Evolutionary conservation across 2,113 vertebrate genomes (phyloP).

Genomic region (Nerophis ophidion): DNA sequence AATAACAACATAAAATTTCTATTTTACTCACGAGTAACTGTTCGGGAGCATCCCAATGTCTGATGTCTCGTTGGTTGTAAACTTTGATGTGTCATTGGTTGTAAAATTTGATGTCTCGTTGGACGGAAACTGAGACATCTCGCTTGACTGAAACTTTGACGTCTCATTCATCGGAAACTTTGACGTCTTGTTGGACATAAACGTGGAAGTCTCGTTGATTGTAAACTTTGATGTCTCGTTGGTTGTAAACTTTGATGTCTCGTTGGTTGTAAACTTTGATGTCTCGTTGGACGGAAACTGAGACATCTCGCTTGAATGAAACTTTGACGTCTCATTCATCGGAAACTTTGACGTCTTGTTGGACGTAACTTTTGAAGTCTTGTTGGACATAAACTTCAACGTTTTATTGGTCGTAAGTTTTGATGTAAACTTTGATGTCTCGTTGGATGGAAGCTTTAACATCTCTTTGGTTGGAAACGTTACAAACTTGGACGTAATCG

Average conservation of each 20-base stretch:
- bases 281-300: background rate
- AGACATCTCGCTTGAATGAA: background rate
- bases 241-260: background rate
- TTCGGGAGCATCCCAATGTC: too few relatives aligned
- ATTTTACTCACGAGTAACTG: too few relatives aligned
- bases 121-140: background rate
- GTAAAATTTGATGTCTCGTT: background rate
- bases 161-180: too few relatives aligned
- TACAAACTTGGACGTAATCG: too few relatives aligned
- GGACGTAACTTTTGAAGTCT: background rate
- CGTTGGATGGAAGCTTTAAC: background rate
- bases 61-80: background rate
- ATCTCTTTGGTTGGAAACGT: too few relatives aligned
- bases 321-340: too few relatives aligned
- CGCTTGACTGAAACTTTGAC: background rate
- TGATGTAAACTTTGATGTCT: background rate
- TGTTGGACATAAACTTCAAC: too few relatives aligned
- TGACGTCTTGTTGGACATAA: background rate
- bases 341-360: background rate
- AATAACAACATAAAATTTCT: too few relatives aligned
- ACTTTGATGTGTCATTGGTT: accelerated
- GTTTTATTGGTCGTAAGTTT: background rate
- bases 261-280: too few relatives aligned
- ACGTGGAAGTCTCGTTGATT: background rate
- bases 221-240: too few relatives aligned